These are phyloP conservation scores for Sebastes steindachneri DNA, from an alignment of 2,797 vertebrate species.

Conservation along the genomic window DNA sequence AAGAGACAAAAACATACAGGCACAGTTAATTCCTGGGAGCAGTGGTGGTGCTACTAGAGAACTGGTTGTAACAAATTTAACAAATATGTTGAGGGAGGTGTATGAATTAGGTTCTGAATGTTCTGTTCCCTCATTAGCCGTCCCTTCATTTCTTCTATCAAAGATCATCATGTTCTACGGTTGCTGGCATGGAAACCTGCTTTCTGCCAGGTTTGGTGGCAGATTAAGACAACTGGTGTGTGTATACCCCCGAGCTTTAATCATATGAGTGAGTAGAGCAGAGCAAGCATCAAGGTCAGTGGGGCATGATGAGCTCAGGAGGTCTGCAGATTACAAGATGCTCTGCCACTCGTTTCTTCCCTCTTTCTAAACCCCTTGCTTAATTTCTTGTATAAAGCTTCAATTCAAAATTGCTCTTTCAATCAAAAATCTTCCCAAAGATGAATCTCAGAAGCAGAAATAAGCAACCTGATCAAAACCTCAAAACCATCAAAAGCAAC, in stretches of 20 bases:
- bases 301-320: constrained; percentile 51
- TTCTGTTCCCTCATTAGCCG: too few species aligned
- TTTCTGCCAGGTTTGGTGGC: constrained; percentile 3
- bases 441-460: neutral
- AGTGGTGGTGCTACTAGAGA: neutral
- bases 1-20: constrained; percentile 46
- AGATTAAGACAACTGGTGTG: constrained; percentile 30
- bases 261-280: constrained; percentile 47
- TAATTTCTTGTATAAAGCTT: neutral
- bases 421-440: neutral
- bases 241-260: constrained; percentile 33
- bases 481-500: constrained; percentile 10
- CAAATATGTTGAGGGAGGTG: neutral
- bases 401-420: neutral
- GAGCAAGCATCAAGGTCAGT: constrained; percentile 57
- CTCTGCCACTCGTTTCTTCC: constrained; percentile 6
- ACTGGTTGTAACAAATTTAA: neutral
- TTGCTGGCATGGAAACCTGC: neutral
- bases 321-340: constrained; percentile 44
- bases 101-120: neutral
- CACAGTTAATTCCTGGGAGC: constrained; percentile 17
- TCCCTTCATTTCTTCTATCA: neutral
- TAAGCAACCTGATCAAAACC: neutral
- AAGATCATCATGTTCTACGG: neutral
- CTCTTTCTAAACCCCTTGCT: constrained; percentile 1